Percentiles rank a stretch among this genome's conserved stretches.
These are phyloP conservation scores for Eudasyphora cyanicolor DNA, from an alignment of 2,888 invertebrate genomes.

Conservation along the genomic window DNA sequence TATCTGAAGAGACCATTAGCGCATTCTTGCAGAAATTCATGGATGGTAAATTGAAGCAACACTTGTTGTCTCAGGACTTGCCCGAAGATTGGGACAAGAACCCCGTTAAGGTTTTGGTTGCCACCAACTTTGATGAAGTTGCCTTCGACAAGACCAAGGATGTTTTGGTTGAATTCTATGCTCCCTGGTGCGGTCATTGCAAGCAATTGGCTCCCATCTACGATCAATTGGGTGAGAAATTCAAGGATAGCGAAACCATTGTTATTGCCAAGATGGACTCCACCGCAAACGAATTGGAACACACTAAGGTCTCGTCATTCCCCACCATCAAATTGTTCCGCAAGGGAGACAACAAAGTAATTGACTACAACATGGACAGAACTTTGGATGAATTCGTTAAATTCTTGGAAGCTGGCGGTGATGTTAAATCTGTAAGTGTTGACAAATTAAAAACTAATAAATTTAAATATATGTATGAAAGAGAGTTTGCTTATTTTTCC, in stretches of 20 bases:
- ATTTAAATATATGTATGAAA: no score
- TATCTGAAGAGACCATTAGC: slow-evolving; percentile 78
- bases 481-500: slow-evolving; percentile 5
- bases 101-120: slow-evolving; percentile 95
- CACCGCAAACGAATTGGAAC: slow-evolving; percentile 97
- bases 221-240: slow-evolving; percentile 97
- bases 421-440: slow-evolving; percentile 83
- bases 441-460: no score
- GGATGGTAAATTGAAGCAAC: slow-evolving; percentile 96
- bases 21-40: slow-evolving; percentile 94
- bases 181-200: slow-evolving; percentile 99
- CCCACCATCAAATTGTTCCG: slow-evolving; percentile 97
- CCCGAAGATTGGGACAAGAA: slow-evolving; percentile 98
- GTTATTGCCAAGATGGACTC: slow-evolving; percentile 99
- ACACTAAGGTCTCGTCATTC: slow-evolving; percentile 96
- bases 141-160: slow-evolving; percentile 92
- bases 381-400: slow-evolving; percentile 95
- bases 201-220: slow-evolving; percentile 98
- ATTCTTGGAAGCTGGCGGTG: slow-evolving; percentile 96
- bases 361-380: slow-evolving; percentile 97
- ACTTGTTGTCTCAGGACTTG: slow-evolving; percentile 94
- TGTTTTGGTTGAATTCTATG: slow-evolving; percentile 99
- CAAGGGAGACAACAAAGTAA: slow-evolving; percentile 91
- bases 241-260: slow-evolving; percentile 89
- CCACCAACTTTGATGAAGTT: slow-evolving; percentile 97